A percentile compares a stretch with the other conserved stretches of the same genome.
Conservation (phyloP, 2,888 invertebrate species). For the Hirudinaria manillensis region DNA sequence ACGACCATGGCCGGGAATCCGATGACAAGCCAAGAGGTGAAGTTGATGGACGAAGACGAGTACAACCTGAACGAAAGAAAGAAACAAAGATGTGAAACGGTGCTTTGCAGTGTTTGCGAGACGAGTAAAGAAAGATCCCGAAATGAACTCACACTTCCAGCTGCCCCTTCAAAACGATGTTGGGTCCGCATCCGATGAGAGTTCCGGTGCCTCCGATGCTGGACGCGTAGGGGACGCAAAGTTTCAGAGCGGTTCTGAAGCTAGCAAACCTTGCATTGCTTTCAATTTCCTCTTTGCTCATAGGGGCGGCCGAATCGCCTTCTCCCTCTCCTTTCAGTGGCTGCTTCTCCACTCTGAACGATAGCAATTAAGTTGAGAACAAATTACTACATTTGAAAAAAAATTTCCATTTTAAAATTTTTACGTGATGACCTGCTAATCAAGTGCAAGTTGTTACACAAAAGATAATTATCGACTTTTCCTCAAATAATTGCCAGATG, state of each 20-base stretch:
- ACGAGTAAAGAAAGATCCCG: background rate
- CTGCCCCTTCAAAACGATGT: constrained; percentile 52
- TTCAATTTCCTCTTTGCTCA: constrained; percentile 15
- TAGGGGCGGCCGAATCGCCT: background rate
- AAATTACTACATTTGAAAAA: background rate
- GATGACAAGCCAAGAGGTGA: constrained; percentile 36
- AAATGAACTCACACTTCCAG: constrained; percentile 43
- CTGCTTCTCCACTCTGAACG: constrained; percentile 11
- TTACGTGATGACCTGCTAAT: background rate
- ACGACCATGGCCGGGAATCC: constrained; percentile 37
- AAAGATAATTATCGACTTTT: background rate
- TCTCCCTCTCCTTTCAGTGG: constrained; percentile 13
- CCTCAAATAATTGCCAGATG: background rate
- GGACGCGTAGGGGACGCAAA: constrained; percentile 35
- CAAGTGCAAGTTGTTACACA: background rate
- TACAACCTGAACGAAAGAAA: constrained; percentile 16
- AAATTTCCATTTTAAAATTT: background rate
- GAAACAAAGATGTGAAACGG: background rate
- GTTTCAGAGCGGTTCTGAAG: constrained; percentile 32
- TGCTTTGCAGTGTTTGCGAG: background rate
- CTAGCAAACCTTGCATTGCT: constrained; percentile 12
- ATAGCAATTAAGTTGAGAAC: background rate
- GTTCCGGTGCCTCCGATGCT: constrained; percentile 55
- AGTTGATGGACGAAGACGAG: constrained; percentile 28
- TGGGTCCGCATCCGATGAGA: constrained; percentile 54